Percentiles rank a stretch among this genome's conserved stretches.
Evolutionary conservation across 2,113 vertebrate species (phyloP).

Genomic region (Erythrolamprus reginae): DNA sequence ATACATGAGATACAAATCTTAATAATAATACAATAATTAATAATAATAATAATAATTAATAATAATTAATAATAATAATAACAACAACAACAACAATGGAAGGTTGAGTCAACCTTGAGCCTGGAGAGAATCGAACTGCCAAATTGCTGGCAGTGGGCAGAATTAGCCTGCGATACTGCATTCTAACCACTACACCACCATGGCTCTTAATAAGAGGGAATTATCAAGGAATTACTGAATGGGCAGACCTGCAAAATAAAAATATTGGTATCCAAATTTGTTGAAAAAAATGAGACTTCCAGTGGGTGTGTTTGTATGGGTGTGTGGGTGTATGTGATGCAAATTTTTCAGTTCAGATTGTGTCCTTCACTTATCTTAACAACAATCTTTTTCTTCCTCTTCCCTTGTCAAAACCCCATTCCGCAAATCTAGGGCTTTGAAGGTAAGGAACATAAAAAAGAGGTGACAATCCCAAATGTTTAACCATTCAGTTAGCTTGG

Average conservation of each 20-base stretch:
- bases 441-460: not conserved
- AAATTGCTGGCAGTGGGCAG: no score
- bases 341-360: not conserved
- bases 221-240: not conserved
- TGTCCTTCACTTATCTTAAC: slow-evolving; percentile 22
- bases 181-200: no score
- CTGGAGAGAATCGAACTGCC: no score
- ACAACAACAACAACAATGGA: no score
- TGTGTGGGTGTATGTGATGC: not conserved
- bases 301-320: no score
- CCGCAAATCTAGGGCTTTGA: slow-evolving; percentile 15
- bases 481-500: slow-evolving; percentile 38
- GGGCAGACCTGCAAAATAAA: not conserved
- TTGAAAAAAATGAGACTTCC: not conserved
- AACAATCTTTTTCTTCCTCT: slow-evolving; percentile 11
- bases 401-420: slow-evolving; percentile 34
- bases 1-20: no score
- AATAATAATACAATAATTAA: no score
- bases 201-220: not conserved
- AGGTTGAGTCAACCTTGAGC: no score
- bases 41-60: no score
- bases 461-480: not conserved
- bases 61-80: no score
- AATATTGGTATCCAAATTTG: not conserved
- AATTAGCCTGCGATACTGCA: no score